Conservation (phyloP, 2,113 vertebrate species). For the Ariopsis seemanni region DNA sequence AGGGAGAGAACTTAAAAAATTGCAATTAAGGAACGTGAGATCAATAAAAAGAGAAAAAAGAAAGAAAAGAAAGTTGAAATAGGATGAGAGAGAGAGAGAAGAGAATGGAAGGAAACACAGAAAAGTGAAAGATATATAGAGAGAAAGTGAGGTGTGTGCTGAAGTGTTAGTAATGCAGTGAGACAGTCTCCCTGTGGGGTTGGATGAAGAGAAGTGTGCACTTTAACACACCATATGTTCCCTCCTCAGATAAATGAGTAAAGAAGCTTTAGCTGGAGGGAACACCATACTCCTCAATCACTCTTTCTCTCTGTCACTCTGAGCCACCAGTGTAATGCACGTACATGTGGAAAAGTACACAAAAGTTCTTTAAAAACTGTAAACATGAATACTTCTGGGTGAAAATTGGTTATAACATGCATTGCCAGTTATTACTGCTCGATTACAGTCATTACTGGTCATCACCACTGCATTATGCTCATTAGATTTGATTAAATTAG, state of each 20-base stretch:
- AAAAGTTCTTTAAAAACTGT: neutral
- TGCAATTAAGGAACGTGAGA: neutral
- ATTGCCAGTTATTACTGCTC: neutral
- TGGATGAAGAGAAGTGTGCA: slow-evolving; percentile 77
- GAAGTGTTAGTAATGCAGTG: slow-evolving; percentile 75
- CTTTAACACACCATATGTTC: slow-evolving; percentile 83
- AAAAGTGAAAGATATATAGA: slow-evolving; percentile 31
- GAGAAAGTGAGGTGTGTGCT: slow-evolving; percentile 62
- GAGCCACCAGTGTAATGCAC: neutral
- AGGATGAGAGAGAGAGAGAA: neutral
- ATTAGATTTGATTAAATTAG: neutral
- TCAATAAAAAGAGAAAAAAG: neutral
- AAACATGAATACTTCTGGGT: neutral
- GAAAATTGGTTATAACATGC: neutral
- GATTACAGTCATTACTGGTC: no score
- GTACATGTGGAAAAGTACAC: neutral
- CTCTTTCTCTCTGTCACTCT: neutral
- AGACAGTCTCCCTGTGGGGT: slow-evolving; percentile 76
- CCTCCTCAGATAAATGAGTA: slow-evolving; percentile 75
- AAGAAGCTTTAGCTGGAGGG: slow-evolving; percentile 71
- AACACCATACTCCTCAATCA: neutral
- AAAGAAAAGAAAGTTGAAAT: neutral
- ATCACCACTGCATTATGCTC: neutral
- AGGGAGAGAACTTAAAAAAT: neutral
- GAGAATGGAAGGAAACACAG: slow-evolving; percentile 1